phyloP scores from a whole-genome alignment of 1,140 invertebrate genomes.

The Tetragnatha versicolor region DNA sequence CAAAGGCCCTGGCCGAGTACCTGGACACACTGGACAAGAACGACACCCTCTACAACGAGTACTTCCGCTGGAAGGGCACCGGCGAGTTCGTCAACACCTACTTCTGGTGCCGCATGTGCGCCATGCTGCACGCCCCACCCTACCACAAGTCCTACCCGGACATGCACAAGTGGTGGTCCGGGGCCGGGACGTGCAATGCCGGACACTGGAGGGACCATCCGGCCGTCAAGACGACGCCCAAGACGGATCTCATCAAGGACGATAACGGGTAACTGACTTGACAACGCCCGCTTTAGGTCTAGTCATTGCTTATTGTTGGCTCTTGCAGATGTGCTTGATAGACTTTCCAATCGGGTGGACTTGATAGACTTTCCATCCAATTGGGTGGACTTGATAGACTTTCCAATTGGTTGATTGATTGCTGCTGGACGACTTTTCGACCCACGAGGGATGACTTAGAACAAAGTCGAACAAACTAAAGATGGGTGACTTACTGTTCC shows the following conservation, averaged over 20 bases:
- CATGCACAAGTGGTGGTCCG: constrained; percentile 63
- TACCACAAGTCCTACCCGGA: constrained; percentile 68
- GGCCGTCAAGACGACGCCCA: not conserved
- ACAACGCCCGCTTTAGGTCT: not conserved
- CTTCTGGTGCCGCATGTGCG: constrained; percentile 94
- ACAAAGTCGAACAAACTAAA: no score
- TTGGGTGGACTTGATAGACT: not conserved
- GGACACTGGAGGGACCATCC: constrained; percentile 28
- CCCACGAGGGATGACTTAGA: no score
- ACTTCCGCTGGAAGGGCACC: constrained; percentile 88
- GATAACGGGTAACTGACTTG: constrained; percentile 33
- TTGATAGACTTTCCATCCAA: not conserved
- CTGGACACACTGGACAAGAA: constrained; percentile 83
- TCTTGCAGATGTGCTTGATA: not conserved
- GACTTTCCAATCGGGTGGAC: not conserved
- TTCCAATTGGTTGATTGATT: not conserved
- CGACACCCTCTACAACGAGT: constrained; percentile 88
- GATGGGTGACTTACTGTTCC: no score
- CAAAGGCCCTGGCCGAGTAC: constrained; percentile 84
- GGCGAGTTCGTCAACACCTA: constrained; percentile 94
- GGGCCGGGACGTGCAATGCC: constrained; percentile 43
- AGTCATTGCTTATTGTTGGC: not conserved
- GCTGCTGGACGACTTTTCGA: no score
- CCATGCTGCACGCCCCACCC: constrained; percentile 80
- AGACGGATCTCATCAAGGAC: constrained; percentile 8